A percentile compares a stretch with the other conserved stretches of the same genome.
Conservation (phyloP, 2,113 vertebrate genomes). For the Podiceps cristatus region DNA sequence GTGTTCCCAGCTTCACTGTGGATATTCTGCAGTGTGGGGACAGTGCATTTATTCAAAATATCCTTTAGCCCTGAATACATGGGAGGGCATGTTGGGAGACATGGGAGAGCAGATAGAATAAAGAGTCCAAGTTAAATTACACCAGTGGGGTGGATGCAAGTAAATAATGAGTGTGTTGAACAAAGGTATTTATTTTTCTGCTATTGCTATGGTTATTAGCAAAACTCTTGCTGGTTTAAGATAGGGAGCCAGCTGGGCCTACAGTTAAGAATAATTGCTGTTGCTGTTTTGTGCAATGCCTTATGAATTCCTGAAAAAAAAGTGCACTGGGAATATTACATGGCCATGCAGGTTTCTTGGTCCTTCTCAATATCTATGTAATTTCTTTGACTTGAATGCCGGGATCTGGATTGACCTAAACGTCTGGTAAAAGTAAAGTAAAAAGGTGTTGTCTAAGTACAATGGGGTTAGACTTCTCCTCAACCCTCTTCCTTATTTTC, state of each 20-base stretch:
- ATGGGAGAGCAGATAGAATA: background rate
- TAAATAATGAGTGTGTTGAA: constrained; percentile 7
- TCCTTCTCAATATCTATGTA: background rate
- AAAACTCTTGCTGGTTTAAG: constrained; percentile 34
- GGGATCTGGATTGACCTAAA: background rate
- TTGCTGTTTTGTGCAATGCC: background rate
- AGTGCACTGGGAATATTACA: background rate
- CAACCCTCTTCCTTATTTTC: background rate
- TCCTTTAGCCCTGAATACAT: background rate
- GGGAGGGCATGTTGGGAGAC: background rate
- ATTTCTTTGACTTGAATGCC: background rate
- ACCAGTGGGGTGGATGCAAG: background rate
- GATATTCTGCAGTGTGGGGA: background rate
- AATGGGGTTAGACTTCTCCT: background rate
- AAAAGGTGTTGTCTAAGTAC: background rate
- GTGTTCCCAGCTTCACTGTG: background rate
- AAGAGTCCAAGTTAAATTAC: background rate
- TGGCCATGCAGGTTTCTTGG: background rate
- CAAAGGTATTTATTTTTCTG: constrained; percentile 42
- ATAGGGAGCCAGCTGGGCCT: background rate
- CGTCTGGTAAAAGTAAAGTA: background rate
- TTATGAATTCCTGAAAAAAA: background rate
- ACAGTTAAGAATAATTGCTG: constrained; percentile 30
- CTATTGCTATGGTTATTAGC: background rate
- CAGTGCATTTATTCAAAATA: background rate